Evolutionary conservation across 1,140 invertebrate species (phyloP), one percentile per base, ranked within the genome.

Genomic region (Pseudomyrmex pallidus): DNA sequence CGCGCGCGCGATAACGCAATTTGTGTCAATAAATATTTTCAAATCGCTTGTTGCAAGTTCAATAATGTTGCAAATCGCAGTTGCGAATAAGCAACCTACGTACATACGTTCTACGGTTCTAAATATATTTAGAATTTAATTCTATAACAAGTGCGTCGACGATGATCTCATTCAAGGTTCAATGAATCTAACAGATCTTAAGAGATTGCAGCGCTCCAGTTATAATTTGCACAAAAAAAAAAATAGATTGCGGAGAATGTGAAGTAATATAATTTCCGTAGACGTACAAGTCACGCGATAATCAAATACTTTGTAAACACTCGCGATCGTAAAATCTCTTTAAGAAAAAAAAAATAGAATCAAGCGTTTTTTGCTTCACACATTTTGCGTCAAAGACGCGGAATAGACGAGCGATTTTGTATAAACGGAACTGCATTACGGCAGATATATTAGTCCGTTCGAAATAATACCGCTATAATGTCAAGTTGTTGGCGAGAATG

Each of bases 391-490:
- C 35, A 46, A 67, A 48, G 9, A 17, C 20, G 5, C 20, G 5
- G 2, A 17, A 44, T 35, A 10, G 20, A n/a, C 13, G 12, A 2
- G 10, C 13, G 9, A 20, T 25, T 54, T n/a, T 10, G 2, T 20
- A 61, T 67, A 44, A 59, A 46, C 22, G 7, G n/a, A 48, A 57
- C 48, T 70, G 15, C 44, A 35, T 35, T 52, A 13, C 10, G 2
- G 50, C 13, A 52, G 9, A 13, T 35, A 52, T 52, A 52, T 57
- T 50, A 61, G 15, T 50, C 44, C 7, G 44, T 48, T 57, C 4
- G 35, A 84, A 56, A 63, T 56, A 46, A 56, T 50, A 48, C 20
- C 35, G 25, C 59, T 57, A 54, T 85, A 86, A 77, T 59, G 54
- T 80, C 66, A 17, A 70, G 54, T 68, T 70, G 17, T 35, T 35